These are phyloP conservation scores for Drosophila nigritarsus DNA, from an alignment of 2,888 invertebrate species.

Conservation along the genomic window DNA sequence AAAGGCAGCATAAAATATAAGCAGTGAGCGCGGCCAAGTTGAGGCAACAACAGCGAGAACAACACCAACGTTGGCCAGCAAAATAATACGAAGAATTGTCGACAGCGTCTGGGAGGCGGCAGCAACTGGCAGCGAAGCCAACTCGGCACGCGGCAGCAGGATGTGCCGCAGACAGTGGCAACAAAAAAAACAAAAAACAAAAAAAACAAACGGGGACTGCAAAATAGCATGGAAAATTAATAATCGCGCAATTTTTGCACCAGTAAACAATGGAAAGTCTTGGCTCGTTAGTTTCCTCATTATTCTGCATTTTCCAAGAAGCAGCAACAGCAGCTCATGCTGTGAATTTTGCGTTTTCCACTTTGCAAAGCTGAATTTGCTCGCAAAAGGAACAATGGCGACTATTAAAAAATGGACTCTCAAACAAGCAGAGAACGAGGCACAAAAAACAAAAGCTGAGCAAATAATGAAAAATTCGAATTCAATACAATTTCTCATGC, in stretches of 20 bases:
- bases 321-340: conserved; percentile 24
- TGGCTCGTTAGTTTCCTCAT: conserved; percentile 82
- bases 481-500: conserved; percentile 67
- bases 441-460: conserved; percentile 20
- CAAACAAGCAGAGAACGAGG: conserved; percentile 44
- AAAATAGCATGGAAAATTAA: conserved; percentile 81
- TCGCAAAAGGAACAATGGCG: conserved; percentile 39
- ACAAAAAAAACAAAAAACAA: conserved; percentile 13
- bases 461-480: conserved; percentile 65
- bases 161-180: conserved; percentile 30
- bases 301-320: conserved; percentile 69
- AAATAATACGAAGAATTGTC: conserved; percentile 49
- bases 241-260: conserved; percentile 81
- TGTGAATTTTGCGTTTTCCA: conserved; percentile 32
- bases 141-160: conserved; percentile 25
- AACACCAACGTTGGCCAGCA: conserved; percentile 8
- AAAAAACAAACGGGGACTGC: conserved; percentile 41
- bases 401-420: conserved; percentile 40
- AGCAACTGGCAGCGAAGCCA: conserved; percentile 12
- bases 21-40: conserved; percentile 41
- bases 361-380: conserved; percentile 43
- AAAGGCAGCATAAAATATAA: conserved; percentile 53
- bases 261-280: conserved; percentile 82
- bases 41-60: conserved; percentile 13
- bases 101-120: conserved; percentile 45